These are phyloP conservation scores for Pristionchus entomophagus DNA, from an alignment of 2,888 invertebrate species.

Conservation along the genomic window DNA sequence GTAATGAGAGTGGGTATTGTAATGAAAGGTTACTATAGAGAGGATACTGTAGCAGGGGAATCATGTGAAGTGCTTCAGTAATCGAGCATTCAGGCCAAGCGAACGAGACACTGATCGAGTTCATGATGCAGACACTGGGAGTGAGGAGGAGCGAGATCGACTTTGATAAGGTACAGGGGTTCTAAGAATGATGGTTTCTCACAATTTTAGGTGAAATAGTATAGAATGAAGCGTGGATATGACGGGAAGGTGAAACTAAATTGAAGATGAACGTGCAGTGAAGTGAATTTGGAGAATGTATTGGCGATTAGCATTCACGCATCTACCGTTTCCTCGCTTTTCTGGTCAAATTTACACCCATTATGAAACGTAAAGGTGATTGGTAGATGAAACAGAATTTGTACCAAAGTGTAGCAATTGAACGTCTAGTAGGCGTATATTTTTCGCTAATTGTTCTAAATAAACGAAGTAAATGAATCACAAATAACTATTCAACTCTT, in stretches of 20 bases:
- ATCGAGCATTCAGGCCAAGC: conserved; percentile 9
- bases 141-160: conserved; percentile 44
- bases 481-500: no score
- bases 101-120: conserved; percentile 42
- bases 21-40: no score
- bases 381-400: neutral
- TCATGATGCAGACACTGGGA: conserved; percentile 19
- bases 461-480: no score
- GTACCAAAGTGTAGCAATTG: neutral
- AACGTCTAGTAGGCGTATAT: no score
- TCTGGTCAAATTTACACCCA: neutral
- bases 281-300: no score
- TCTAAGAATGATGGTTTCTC: no score
- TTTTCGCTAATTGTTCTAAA: no score
- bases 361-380: neutral
- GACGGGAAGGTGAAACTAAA: neutral
- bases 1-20: neutral
- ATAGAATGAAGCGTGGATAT: neutral
- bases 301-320: no score
- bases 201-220: no score
- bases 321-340: no score
- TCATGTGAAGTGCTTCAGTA: neutral
- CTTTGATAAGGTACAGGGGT: conserved; percentile 46
- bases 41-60: neutral
- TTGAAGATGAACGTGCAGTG: neutral